Percentiles rank a stretch among this genome's conserved stretches.
Conservation (phyloP, 2,113 vertebrate species). For the Rattus norvegicus region GRCr8 NC_086032.1:102988501-102989000, state of each 20-base stretch:
- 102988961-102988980: neutral
- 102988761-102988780: slow-evolving; percentile 2
- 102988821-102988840: slow-evolving; percentile 33
- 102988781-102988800: slow-evolving; percentile 45
- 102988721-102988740: neutral
- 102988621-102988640: neutral
- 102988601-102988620: neutral
- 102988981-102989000: neutral
- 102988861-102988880: slow-evolving; percentile 11
- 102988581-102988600: too few species aligned
- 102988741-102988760: slow-evolving; percentile 36
- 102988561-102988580: too few species aligned
- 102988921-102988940: neutral
- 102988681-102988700: neutral
- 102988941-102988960: neutral
- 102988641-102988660: neutral
- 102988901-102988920: neutral
- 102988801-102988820: slow-evolving; percentile 11
- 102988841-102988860: neutral
- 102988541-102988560: too few species aligned
- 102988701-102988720: neutral
- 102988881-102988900: slow-evolving; percentile 47
- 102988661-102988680: neutral
- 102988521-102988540: neutral
- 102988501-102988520: too few species aligned